Evolutionary conservation across 2,113 vertebrate genomes (phyloP).

Genomic region (Xenus cinereus): DNA sequence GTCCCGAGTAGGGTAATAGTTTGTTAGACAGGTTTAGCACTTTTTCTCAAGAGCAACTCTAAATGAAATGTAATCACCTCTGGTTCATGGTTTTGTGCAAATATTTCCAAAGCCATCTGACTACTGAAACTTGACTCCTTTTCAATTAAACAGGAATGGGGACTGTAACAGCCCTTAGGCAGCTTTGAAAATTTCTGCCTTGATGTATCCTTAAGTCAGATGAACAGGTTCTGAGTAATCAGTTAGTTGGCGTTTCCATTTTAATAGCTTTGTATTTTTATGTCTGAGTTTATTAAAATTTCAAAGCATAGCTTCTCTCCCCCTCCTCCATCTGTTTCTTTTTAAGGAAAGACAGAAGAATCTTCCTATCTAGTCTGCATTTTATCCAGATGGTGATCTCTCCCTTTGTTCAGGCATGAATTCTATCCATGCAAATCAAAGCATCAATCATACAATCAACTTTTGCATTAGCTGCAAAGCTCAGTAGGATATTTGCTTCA

Average conservation of each 20-base stretch:
- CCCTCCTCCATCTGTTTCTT: neutral
- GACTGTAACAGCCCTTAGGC: neutral
- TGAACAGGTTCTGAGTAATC: neutral
- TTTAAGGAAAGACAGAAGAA: neutral
- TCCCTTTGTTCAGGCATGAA: neutral
- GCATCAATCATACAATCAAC: neutral
- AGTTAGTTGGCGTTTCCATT: neutral
- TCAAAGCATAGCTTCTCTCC: neutral
- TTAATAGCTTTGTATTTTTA: conserved; percentile 16
- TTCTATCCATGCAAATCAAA: neutral
- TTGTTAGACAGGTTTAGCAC: neutral
- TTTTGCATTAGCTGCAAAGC: neutral
- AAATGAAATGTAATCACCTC: neutral
- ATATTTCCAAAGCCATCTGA: neutral
- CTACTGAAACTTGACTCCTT: neutral
- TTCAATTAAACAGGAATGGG: neutral
- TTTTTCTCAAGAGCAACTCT: neutral
- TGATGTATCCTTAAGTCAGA: neutral
- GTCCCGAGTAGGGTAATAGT: neutral
- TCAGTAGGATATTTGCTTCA: neutral
- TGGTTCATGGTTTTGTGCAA: neutral
- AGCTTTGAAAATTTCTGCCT: neutral
- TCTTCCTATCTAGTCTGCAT: neutral
- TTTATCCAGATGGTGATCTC: neutral
- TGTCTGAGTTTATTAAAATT: neutral